Evolutionary conservation across 2,797 vertebrate species (phyloP), one percentile per base, ranked within the genome.

Genomic region (Gymnothorax javanicus): DNA sequence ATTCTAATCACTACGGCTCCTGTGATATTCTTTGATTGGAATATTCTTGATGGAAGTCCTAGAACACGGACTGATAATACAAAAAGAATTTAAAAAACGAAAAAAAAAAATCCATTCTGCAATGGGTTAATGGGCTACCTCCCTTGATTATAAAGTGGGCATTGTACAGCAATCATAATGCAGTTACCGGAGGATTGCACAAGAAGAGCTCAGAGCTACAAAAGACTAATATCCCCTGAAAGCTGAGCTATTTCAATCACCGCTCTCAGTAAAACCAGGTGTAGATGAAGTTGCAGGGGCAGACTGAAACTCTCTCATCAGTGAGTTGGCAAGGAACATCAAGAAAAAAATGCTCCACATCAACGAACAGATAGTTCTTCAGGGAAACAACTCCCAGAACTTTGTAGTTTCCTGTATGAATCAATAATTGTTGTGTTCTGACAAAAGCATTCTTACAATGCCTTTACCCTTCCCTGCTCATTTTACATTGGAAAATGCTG

Each of bases 351-450:
- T 59, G 43, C 75, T 54, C 17, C 75, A 79, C 75, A 79, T 79
- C 75, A 79, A 50, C 75, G 20, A 79, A 9, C 75, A 79, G 75
- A 79, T 54, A 50, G 75, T 17, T 50, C 75, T 79, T n/a, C 75
- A 52, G 75, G 75, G 75, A 79, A 79, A 79, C 75, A 54, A 54
- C 75, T 8, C 62, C 62, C n/a, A 6, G 20, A n/a, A 67, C 62
- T 67, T 67, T 4, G 50, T n/a, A 8, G 75, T 15, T 79, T 79
- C 75, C 17, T 79, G 75, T 79, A 17, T 79, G 75, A 79, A 54
- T 79, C 75, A 20, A 79, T 79, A 54, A 54, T 50, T 79, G 75
- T 54, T 79, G 75, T 79, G 75, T 54, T 79, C 75, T 79, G 50
- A 79, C 75, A 79, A 79, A 79, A 54, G 75, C 54, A 50, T 50